Evolutionary conservation across 30 jellyfish, hydroid and myxozoan species (phyloP), one percentile per base, ranked within the genome.

Genomic region (Turritopsis rubra): DNA sequence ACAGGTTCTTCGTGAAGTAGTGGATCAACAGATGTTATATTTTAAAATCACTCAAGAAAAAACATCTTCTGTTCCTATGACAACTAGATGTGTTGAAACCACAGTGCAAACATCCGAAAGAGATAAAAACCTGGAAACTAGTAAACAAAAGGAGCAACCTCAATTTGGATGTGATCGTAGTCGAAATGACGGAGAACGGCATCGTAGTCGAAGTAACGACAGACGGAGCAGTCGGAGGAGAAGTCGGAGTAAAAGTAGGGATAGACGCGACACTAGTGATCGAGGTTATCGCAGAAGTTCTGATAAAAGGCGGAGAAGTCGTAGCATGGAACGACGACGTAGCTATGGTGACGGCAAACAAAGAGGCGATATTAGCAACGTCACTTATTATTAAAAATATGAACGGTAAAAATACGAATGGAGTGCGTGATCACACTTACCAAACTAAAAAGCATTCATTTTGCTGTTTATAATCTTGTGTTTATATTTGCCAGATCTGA

Each of bases 1-100:
- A 0, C 41, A 91, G 97, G 94, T 87, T 27, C 79, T 91, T 1
- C 85, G 91, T 28, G 98, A 88, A 82, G 81, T 93, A 23, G 85
- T 93, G 25, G 98, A 93, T 9, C 95, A 93, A 31, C 98, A 93
- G 78, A 93, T 89, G 96, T 79, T 84, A 52, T 93, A 93, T 68
- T 73, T 93, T 52, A 24, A 77, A 78, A 77, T 29, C 24, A 21
- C 18, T 9, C 76, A 77, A 77, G 85, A 5, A 77, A 28, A 77
- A 17, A 21, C 28, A n/a, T 54, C 53, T 7, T 22, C 23, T 21
- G 27, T 79, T 7, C 88, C 85, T 52, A 60, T 23, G 77, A 75
- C 74, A 0, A 66, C 29, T 29, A 83, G 19, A 66, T 28, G 41
- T 81, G 80, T 4, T 53, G 75, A 53, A 28, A 21, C 18, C 54